phyloP scores from a whole-genome alignment of 2,113 vertebrate genomes.

The Anarhynchus alexandrinus region DNA sequence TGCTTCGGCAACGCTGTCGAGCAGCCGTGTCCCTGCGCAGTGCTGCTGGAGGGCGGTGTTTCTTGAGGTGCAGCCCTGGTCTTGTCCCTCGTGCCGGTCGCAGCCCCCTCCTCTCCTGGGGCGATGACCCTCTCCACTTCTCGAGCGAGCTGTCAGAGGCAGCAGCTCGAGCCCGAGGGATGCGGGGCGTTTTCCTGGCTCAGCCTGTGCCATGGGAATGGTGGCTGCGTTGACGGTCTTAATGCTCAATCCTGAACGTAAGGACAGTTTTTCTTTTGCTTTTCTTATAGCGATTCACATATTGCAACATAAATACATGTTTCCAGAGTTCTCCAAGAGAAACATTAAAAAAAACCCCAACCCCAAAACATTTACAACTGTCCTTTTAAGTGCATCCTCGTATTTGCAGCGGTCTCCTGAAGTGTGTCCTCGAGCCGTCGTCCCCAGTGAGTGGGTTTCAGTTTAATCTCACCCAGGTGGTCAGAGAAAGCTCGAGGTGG shows the following conservation, averaged over 20 bases:
- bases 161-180: accelerated
- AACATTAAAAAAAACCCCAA: not conserved
- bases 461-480: not conserved
- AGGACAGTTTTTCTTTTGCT: not conserved
- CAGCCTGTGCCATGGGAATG: not conserved
- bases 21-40: accelerated
- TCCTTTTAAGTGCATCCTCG: not conserved
- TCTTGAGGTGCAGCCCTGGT: not conserved
- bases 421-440: accelerated
- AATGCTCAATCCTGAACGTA: not conserved
- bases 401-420: not conserved
- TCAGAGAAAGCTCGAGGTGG: not conserved
- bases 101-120: too few relatives aligned
- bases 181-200: not conserved
- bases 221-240: not conserved
- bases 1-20: not conserved
- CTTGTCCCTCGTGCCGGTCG: accelerated
- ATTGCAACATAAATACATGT: not conserved
- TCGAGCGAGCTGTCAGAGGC: not conserved
- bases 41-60: accelerated
- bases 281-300: not conserved
- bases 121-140: not conserved
- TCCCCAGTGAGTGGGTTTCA: accelerated
- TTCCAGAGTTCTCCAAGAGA: not conserved
- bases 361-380: too few relatives aligned